Evolutionary conservation across 1,140 invertebrate species (phyloP), one percentile per base, ranked within the genome.

Genomic region (Epicauta chinensis): DNA sequence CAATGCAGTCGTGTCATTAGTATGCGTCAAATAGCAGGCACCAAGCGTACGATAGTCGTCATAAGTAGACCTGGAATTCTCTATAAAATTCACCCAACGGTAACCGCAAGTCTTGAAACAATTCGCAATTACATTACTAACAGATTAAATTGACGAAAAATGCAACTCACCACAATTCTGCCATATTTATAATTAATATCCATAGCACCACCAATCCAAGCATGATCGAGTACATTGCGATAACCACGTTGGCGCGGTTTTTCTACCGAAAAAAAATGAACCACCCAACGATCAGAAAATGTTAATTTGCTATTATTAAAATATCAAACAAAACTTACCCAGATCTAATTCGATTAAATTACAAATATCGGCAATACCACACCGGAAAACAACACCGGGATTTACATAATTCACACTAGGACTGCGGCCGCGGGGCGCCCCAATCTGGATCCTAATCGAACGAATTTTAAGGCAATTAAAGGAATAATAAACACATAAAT

Each of bases 171-270:
- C 10, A 54, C 51, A 12, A 53, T 17, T 2, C 41, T 11, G 17
- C 36, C 36, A 4, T 14, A 16, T 30, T 50, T 40, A 12, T 31
- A 53, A 47, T 38, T 58, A 9, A 58, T 53, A 36, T 58, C 56
- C 51, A 58, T 58, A 2, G 56, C 37, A 10, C 51, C 56, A n/a
- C 56, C 56, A 35, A 54, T 45, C 56, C 56, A 58, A 1, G 56
- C 51, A 36, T 52, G 16, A 35, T 58, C 56, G 2, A 53, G 14
- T 12, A 34, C 43, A 35, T 56, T 46, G 10, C 15, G 39, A 32
- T 41, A 51, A 35, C 34, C 15, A 35, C 4, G 15, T 35, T 9
- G 2, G 11, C 14, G 5, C 10, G 42, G 23, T 23, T 23, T 23
- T 23, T 23, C 23, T 23, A 23, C 23, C 4, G 7, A 23, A 23